Evolutionary conservation across 2,113 vertebrate species (phyloP).

Genomic region (Poicephalus gulielmi): DNA sequence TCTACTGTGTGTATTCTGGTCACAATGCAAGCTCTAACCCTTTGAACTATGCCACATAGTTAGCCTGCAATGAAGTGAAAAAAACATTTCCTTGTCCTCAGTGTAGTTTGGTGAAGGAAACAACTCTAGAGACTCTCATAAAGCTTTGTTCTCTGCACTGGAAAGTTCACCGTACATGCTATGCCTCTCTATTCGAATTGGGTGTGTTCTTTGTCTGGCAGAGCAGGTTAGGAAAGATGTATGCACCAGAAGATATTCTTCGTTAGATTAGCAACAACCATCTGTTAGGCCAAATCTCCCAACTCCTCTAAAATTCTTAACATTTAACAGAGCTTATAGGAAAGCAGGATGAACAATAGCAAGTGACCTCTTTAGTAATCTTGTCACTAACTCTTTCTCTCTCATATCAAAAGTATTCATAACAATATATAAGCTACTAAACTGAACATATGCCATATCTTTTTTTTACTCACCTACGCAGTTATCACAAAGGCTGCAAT

Average conservation of each 20-base stretch:
- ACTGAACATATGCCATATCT: neutral
- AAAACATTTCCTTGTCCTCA: neutral
- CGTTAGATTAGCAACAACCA: neutral
- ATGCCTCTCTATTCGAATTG: rapidly evolving
- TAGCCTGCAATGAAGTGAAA: neutral
- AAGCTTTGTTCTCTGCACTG: neutral
- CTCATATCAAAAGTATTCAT: neutral
- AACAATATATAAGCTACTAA: neutral
- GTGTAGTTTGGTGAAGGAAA: neutral
- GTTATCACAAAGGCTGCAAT: slow-evolving; percentile 99
- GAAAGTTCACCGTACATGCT: rapidly evolving
- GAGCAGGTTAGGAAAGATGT: neutral
- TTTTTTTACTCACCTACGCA: slow-evolving; percentile 90
- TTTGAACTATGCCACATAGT: neutral
- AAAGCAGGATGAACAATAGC: neutral
- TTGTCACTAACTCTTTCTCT: neutral
- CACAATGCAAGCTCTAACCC: neutral
- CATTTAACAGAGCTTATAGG: neutral
- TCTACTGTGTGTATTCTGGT: neutral
- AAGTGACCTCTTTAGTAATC: neutral
- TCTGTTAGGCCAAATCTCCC: neutral
- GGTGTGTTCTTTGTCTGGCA: neutral
- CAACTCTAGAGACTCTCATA: neutral
- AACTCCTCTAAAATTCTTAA: neutral
- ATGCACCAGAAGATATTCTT: neutral